A percentile compares a stretch with the other conserved stretches of the same genome.
phyloP scores from a whole-genome alignment of 1,140 invertebrate genomes.

The Lanistes nyassanus region DNA sequence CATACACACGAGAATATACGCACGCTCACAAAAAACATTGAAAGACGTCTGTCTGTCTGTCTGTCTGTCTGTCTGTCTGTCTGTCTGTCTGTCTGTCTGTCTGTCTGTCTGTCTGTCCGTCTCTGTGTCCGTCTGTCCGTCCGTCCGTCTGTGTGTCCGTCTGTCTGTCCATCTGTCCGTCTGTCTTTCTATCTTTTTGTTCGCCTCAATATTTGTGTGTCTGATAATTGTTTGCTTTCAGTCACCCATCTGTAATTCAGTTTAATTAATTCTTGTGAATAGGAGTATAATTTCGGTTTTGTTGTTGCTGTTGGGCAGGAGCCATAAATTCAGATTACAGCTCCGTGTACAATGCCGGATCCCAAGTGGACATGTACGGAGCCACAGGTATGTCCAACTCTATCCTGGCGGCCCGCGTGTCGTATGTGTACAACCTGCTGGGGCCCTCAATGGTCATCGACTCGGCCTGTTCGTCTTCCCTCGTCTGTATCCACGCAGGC shows the following conservation, averaged over 20 bases:
- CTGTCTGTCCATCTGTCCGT: too few species aligned
- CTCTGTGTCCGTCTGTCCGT: too few species aligned
- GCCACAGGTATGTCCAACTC: conserved; percentile 42
- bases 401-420: conserved; percentile 43
- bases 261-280: background rate
- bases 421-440: conserved; percentile 46
- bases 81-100: conserved; percentile 7
- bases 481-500: conserved; percentile 44
- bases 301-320: background rate
- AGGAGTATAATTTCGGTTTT: background rate
- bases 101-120: background rate
- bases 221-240: background rate
- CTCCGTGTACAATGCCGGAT: conserved; percentile 12
- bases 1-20: too few species aligned
- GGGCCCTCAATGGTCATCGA: conserved; percentile 49
- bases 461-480: conserved; percentile 49
- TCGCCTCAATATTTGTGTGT: background rate
- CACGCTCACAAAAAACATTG: too few species aligned
- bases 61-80: background rate
- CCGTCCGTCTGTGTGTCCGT: too few species aligned
- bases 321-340: conserved; percentile 48
- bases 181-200: conserved; percentile 4
- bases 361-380: conserved; percentile 35
- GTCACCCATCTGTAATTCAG: too few species aligned
- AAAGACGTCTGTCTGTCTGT: too few species aligned